A percentile compares a stretch with the other conserved stretches of the same genome.
These are phyloP conservation scores for Nematostella vectensis DNA, from an alignment of 92 coral and sea anemone genomes.

Conservation along the genomic window DNA sequence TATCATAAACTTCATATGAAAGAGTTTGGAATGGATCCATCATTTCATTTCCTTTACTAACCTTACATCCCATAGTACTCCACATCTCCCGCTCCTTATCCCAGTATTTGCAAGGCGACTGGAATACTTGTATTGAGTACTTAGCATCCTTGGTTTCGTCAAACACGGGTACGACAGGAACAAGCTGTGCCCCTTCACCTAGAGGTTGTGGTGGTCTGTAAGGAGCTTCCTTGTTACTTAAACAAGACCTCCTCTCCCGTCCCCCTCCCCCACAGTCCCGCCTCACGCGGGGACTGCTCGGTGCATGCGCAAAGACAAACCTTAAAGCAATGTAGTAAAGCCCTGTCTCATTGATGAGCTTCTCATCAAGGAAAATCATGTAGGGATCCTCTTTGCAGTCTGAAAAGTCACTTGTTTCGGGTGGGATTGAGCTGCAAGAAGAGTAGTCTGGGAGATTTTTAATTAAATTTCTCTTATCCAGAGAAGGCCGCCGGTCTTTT, in stretches of 20 bases:
- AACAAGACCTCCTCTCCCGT: constrained; percentile 38
- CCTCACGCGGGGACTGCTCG: not conserved
- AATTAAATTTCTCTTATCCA: constrained; percentile 3
- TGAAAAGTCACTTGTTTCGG: not conserved
- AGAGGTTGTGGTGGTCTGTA: constrained; percentile 18
- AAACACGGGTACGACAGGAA: constrained; percentile 18
- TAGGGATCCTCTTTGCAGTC: constrained; percentile 27
- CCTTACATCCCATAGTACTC: constrained; percentile 48
- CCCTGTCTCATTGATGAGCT: constrained; percentile 15
- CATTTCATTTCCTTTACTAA: not conserved
- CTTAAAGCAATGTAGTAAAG: constrained; percentile 28
- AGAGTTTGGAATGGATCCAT: too few species aligned
- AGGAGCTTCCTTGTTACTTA: constrained; percentile 48
- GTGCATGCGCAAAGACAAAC: not conserved
- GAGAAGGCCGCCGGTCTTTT: constrained; percentile 16
- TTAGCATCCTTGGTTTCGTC: constrained; percentile 20
- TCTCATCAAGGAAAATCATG: constrained; percentile 12
- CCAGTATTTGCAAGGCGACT: constrained; percentile 56
- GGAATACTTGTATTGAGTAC: constrained; percentile 27
- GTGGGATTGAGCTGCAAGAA: constrained; percentile 6
- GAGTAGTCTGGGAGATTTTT: constrained; percentile 37
- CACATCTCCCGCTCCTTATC: constrained; percentile 30
- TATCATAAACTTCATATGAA: too few species aligned
- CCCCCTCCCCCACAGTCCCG: constrained; percentile 15
- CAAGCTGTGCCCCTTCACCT: not conserved